Base-by-base conservation (phyloP, 2,113 vertebrate genomes). In the Amia ocellicauda region DNA sequence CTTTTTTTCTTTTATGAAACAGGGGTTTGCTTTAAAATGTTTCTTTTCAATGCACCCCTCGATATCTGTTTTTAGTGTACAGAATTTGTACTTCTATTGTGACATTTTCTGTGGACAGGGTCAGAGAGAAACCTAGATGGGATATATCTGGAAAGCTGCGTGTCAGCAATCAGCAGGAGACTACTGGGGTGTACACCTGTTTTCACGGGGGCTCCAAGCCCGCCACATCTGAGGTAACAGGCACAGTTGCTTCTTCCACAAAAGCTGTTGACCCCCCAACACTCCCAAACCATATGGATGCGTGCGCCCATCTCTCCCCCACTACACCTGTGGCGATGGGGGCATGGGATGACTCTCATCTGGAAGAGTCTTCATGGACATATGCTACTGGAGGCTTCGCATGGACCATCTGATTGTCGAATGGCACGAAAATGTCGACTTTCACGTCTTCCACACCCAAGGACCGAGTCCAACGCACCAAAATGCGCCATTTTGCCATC, bases 251-350 rank as follows among this genome's bases (percentile, higher is more conserved):
- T 17, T 17, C 29, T 50, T 50, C 59, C 59, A n/a, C 4, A 22
- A 50, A 31, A 53, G 49, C 28, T 19, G 49, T 28, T 28, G 26
- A 9, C 47, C 22, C 28, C 28, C 20, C 17, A 31, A 29, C 20
- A 36, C 31, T 36, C 31, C 31, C 31, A 7, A 2, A 52, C n/a
- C 60, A 62, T 62, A 62, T 62, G 60, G 60, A 62, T 16, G 36
- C 16, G 19, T 52, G 22, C 29, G 24, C 17, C 43, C 23, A 17
- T 17, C 28, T 8, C 28, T 7, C 28, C 29, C 16, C 4, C 11
- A 49, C 28, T 40, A 51, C 60, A 62, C 60, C 60, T 62, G 60
- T 62, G 49, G 60, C 47, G 40, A n/a, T 47, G 60, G 28, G 41
- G 60, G 28, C 52, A 26, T 36, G 43, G 26, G 59, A n/a, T n/a